These are phyloP conservation scores for Tethya wilhelma DNA, from an alignment of 37 sponge, comb jelly and placozoan species.

Conservation along the genomic window DNA sequence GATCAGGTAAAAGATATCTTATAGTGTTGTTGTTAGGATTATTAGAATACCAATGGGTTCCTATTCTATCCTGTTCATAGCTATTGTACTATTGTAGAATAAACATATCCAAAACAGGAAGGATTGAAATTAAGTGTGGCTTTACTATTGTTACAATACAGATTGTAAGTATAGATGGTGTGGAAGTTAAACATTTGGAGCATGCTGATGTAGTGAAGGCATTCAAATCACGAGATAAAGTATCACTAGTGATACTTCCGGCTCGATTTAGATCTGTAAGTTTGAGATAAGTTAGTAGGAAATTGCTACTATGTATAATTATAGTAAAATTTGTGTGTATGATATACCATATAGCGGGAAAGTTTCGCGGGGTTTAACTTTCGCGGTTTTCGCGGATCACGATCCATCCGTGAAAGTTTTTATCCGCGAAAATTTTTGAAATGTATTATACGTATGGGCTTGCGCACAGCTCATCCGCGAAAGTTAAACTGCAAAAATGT, in stretches of 20 bases:
- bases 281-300: background rate
- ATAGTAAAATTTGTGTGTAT: too few species aligned
- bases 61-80: background rate
- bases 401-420: too few species aligned
- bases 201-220: slow-evolving; percentile 51
- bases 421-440: too few species aligned
- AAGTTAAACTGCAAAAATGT: too few species aligned
- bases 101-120: background rate
- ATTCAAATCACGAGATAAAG: slow-evolving; percentile 36
- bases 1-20: slow-evolving; percentile 35
- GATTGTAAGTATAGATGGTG: slow-evolving; percentile 61
- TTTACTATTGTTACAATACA: background rate
- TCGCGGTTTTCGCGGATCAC: too few species aligned
- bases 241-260: slow-evolving; percentile 31
- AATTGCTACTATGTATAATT: background rate
- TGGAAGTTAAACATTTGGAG: slow-evolving; percentile 24
- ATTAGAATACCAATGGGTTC: background rate
- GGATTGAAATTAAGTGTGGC: too few species aligned
- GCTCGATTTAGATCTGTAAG: slow-evolving; percentile 38
- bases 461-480: too few species aligned
- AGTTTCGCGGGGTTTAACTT: too few species aligned
- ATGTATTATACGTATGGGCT: too few species aligned
- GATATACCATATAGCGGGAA: too few species aligned
- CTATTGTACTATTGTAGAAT: background rate
- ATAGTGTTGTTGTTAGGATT: background rate